Base-by-base conservation (phyloP, 2,113 vertebrate species). In the Caracal caracal region DNA sequence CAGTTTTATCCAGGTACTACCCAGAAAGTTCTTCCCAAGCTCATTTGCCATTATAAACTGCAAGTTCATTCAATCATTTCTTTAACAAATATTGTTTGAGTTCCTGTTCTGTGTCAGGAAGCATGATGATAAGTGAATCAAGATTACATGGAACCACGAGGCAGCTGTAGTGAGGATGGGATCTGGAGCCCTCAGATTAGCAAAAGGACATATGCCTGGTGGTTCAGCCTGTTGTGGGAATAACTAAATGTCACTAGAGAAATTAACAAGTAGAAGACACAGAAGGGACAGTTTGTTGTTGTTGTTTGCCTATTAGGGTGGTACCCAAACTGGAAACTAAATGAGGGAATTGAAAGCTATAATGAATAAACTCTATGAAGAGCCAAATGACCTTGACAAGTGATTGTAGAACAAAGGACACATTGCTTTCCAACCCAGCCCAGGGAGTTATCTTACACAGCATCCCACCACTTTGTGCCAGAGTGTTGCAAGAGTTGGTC, bases 61-160 rank as follows among this genome's bases (percentile, higher is more conserved):
- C 35, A 94, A 86, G 71, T 88, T 76, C 26, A 33, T 68, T 65
- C 53, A 7, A 24, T 83, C 33, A 43, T 92, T 78, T 79, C 49
- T 89, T 90, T 95, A 87, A 94, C 24, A 90, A 51, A 35, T 83
- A 66, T 82, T 75, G 51, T 94, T 3, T 94, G 76, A 90, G 33
- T 40, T 93, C 12, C 22, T 73, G 1, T 56, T 88, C 37, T 70
- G 4, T 6, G 26, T 70, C n/a, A 59, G 73, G 49, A 35, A 66
- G n/a, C 79, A 49, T 56, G 75, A 24, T 81, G 40, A 63, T 90
- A 37, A 35, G 47, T 88, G 80, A 61, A 56, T 81, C 22, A 70
- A 11, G 17, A 70, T 0, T 1, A 2, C 33, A 10, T n/a, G 47
- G 24, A 79, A 13, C 26, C 49, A 80, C 6, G 16, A 88, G 59